Conservation (phyloP, 2,797 vertebrate species). For the Cyclopterus lumpus region DNA sequence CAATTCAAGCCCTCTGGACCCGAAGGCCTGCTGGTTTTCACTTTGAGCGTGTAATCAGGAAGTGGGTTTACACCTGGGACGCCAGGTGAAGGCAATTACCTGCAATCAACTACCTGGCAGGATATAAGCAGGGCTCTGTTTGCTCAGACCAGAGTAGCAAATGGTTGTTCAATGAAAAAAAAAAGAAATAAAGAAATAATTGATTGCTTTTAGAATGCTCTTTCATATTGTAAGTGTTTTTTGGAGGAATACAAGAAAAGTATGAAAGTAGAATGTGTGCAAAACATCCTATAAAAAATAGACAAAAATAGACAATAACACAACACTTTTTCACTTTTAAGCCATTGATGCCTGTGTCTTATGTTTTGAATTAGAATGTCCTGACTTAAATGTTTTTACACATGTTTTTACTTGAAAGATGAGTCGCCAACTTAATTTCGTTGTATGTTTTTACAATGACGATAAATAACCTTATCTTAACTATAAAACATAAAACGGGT, state of each 20-base stretch:
- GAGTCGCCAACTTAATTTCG: too few relatives aligned
- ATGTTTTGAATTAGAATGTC: too few relatives aligned
- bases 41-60: constrained; percentile 56
- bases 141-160: constrained; percentile 8
- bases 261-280: neutral
- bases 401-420: too few relatives aligned
- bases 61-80: constrained; percentile 57
- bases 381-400: too few relatives aligned
- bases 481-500: too few relatives aligned
- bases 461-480: too few relatives aligned
- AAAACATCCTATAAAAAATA: neutral
- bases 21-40: constrained; percentile 48
- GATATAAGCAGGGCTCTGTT: neutral
- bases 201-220: neutral
- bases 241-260: neutral
- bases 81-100: constrained; percentile 68
- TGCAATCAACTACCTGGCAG: constrained; percentile 61
- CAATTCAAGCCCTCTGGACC: constrained; percentile 25
- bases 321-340: too few relatives aligned
- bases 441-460: too few relatives aligned
- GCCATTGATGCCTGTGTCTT: too few relatives aligned
- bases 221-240: too few relatives aligned
- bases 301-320: too few relatives aligned
- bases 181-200: too few relatives aligned
- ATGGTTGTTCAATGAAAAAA: constrained; percentile 9